Evolutionary conservation across 2,797 vertebrate species (phyloP), one percentile per base, ranked within the genome.

Genomic region (Chelon labrosus): DNA sequence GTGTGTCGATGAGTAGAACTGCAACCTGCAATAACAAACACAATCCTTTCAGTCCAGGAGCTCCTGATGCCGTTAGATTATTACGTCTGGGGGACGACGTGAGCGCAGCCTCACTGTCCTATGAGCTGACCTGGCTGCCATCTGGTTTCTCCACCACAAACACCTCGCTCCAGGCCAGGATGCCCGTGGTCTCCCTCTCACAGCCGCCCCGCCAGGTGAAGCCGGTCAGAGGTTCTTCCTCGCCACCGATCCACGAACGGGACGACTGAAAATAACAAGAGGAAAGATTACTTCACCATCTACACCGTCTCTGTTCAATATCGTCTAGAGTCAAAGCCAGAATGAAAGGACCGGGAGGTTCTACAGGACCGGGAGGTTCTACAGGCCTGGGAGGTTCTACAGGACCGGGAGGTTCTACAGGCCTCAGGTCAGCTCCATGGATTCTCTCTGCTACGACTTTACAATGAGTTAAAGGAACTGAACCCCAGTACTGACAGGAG

Each of bases 141-240:
- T 98, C 94, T 37, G 95, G 91, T 83, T 97, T 97, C 65, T 97
- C 94, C 61, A 98, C 94, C 76, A 99, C 95, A 82, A 99, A 99
- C 58, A 99, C 96, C 86, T 99, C 96, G 74, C 95, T 98, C 97
- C 97, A 99, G 37, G 97, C 93, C 92, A 97, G 96, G 85, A 99
- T 99, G 75, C 97, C 97, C 2, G 97, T 98, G 58, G 97, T 99
- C 90, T 98, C 97, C 71, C 97, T 88, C 77, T 99, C 97, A 41
- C 97, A 98, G 78, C 97, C 97, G 6, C 97, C 97, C 73, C 97
- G 93, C 97, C 97, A 99, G 0, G 95, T 96, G 89, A 98, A 99
- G 65, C 97, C 97, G 0, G 96, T 98, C 84, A 99, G 83, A 2
- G 97, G 97, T 55, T 97, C 96, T 0, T 94, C 94, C 74, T 90